Evolutionary conservation across 2,113 vertebrate genomes (phyloP).

Genomic region (Orientallactaga bullata): DNA sequence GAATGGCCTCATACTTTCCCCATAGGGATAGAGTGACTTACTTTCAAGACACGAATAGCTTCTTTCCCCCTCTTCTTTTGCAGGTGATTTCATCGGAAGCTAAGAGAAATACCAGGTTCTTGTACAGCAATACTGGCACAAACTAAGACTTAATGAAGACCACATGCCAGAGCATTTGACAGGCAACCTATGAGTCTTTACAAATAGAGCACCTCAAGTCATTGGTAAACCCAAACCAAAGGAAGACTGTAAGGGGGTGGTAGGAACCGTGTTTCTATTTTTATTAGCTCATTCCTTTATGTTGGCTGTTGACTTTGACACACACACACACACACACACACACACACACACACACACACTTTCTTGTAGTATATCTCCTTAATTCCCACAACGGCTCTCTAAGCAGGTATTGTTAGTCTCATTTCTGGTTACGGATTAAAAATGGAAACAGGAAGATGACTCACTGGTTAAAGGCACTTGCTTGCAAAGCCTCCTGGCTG

Average conservation of each 20-base stretch:
- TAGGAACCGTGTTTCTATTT: neutral
- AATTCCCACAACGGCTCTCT: neutral
- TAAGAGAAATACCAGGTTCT: neutral
- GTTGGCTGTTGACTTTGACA: neutral
- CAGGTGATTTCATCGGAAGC: neutral
- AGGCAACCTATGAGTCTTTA: neutral
- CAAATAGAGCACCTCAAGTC: neutral
- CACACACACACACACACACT: neutral
- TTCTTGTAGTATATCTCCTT: constrained; percentile 16
- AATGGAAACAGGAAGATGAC: no score
- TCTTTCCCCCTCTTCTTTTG: neutral
- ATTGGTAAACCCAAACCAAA: neutral
- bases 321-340: no score
- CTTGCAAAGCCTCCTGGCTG: no score
- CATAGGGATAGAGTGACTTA: neutral
- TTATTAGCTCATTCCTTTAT: neutral
- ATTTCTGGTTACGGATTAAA: neutral
- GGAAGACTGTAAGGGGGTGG: neutral
- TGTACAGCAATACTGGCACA: neutral
- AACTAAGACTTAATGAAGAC: neutral
- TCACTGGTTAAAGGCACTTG: no score
- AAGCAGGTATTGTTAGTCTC: neutral
- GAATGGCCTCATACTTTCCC: neutral
- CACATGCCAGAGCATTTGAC: neutral
- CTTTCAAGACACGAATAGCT: neutral